Conservation (phyloP, 2,888 invertebrate genomes). For the Pseudococcus jackbeardsleyi region DNA sequence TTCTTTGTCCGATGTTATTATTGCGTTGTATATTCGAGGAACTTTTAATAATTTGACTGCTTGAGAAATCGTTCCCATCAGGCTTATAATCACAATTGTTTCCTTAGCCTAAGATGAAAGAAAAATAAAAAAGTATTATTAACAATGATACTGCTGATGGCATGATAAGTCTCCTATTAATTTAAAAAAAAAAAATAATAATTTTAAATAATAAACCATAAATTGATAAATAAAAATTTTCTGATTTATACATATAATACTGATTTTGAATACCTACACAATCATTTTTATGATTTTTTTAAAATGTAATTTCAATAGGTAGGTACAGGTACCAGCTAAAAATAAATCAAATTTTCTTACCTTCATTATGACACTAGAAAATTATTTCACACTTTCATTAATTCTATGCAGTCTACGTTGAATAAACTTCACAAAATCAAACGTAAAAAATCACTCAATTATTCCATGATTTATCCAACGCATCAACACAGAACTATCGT, state of each 20-base stretch:
- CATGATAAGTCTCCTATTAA: too few relatives aligned
- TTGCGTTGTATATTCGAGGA: conserved; percentile 84
- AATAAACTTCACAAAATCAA: neutral
- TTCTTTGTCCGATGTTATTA: conserved; percentile 84
- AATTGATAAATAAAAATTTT: too few relatives aligned
- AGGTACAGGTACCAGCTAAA: neutral
- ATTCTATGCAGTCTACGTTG: neutral
- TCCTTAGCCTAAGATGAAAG: neutral
- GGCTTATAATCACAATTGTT: conserved; percentile 34
- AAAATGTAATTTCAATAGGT: neutral
- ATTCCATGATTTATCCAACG: neutral
- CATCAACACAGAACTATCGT: conserved; percentile 20
- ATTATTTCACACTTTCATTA: neutral
- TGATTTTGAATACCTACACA: too few relatives aligned
- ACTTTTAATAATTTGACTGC: conserved; percentile 75
- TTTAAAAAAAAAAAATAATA: too few relatives aligned
- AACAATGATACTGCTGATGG: too few relatives aligned
- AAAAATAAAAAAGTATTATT: neutral
- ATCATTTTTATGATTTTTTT: too few relatives aligned
- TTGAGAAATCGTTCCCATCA: conserved; percentile 83
- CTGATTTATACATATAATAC: too few relatives aligned
- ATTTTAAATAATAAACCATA: too few relatives aligned
- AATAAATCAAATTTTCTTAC: conserved; percentile 10
- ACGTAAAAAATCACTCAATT: neutral
- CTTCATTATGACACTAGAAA: neutral